Percentiles rank a stretch among this genome's conserved stretches.
Evolutionary conservation across 2,888 invertebrate genomes (phyloP).

Genomic region (Apamea crenata): DNA sequence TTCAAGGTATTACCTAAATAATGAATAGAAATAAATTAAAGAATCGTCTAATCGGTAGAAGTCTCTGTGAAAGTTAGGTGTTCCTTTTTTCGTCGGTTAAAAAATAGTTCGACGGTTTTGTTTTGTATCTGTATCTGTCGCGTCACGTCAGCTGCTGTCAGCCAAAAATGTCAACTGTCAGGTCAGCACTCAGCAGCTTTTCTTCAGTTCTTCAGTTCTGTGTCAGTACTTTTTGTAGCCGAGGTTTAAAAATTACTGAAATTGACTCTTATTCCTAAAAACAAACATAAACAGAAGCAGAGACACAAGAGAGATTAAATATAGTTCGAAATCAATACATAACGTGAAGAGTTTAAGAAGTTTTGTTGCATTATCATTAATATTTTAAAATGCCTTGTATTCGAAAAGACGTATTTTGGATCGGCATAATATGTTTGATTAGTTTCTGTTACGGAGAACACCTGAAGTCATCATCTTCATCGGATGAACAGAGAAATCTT

Average conservation of each 20-base stretch:
- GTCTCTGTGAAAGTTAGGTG: too few relatives aligned
- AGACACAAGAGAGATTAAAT: not conserved
- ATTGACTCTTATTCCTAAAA: not conserved
- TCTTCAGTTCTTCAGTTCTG: too few relatives aligned
- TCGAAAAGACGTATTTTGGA: constrained; percentile 69
- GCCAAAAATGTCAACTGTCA: not conserved
- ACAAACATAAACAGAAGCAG: not conserved
- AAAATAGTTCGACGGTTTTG: not conserved
- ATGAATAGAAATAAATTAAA: too few relatives aligned
- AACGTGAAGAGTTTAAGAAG: constrained; percentile 12
- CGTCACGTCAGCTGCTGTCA: not conserved
- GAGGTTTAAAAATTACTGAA: not conserved
- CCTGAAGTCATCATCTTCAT: constrained; percentile 37
- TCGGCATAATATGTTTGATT: constrained; percentile 63
- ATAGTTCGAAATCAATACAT: constrained; percentile 8
- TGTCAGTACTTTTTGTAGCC: not conserved
- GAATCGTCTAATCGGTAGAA: too few relatives aligned
- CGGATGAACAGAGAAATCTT: constrained; percentile 38
- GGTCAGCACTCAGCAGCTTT: not conserved
- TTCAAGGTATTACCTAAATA: too few relatives aligned
- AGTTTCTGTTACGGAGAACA: constrained; percentile 63
- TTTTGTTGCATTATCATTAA: not conserved
- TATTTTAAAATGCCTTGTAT: constrained; percentile 55
- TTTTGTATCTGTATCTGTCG: not conserved
- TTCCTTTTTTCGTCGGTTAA: not conserved